Evolutionary conservation across 2,888 invertebrate genomes (phyloP).

Genomic region (Glaucopsyche alexis): DNA sequence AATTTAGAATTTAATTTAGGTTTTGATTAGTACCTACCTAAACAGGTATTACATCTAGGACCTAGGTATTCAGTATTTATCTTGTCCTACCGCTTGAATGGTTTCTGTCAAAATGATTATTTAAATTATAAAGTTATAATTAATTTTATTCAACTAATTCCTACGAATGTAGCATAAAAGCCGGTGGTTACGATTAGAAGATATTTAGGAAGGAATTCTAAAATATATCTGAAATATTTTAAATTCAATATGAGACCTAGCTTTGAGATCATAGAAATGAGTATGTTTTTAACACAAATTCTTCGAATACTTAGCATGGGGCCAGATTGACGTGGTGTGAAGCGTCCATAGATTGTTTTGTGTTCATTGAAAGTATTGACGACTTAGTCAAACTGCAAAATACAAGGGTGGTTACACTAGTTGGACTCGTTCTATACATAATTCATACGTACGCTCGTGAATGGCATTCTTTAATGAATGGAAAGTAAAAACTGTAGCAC

Average conservation of each 20-base stretch:
- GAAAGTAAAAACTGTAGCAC: conserved; percentile 26
- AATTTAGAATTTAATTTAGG: conserved; percentile 40
- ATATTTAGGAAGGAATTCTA: neutral
- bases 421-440: conserved; percentile 16
- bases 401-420: neutral
- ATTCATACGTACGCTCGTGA: neutral
- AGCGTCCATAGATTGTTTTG: neutral
- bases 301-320: too few relatives aligned
- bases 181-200: neutral
- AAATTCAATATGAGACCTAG: neutral
- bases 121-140: conserved; percentile 8
- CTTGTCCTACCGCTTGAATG: conserved; percentile 6
- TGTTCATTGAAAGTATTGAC: neutral
- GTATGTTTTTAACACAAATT: too few relatives aligned
- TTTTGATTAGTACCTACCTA: conserved; percentile 40
- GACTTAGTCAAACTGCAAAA: too few relatives aligned
- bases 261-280: too few relatives aligned
- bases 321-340: too few relatives aligned
- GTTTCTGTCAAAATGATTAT: conserved; percentile 20
- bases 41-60: conserved; percentile 33
- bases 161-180: neutral
- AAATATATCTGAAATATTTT: neutral
- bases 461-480: conserved; percentile 26
- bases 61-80: conserved; percentile 21
- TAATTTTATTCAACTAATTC: conserved; percentile 19